Base-by-base conservation (phyloP, 1,140 invertebrate genomes). In the Asbolus verrucosus region DNA sequence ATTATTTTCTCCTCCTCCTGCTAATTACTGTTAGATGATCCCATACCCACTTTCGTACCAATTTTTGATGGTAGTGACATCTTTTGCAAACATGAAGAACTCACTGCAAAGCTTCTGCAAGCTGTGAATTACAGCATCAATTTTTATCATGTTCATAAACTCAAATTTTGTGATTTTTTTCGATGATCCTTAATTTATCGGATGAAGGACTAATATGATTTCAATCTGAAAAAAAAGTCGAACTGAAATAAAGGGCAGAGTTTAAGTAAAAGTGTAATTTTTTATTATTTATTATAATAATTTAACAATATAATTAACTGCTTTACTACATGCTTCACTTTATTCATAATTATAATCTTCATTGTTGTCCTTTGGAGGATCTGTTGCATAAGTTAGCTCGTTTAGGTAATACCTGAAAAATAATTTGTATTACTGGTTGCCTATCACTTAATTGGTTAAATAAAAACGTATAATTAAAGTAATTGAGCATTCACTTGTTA, bases 311-410 rank as follows among this genome's bases (percentile, higher is more conserved):
- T 30, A 30, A 36, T 36, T 36, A 36, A 36, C 6, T 36, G 3
- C 5, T 3, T 2, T 36, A n/a, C 2, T 11, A 6, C 6, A 6
- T 36, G 33, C 6, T 4, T 14, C 4, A 27, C 27, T 27, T 2
- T 54, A 27, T 14, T 54, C 18, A n/a, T n/a, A 27, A 21, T 2
- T 24, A 11, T 54, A 54, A 5, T 54, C 46, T 3, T 82, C 81
- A 18, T 82, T 81, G 71, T 84, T 11, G 46, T 27, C 11, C 46
- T 54, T 83, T 61, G 86, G 85, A 61, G 85, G 84, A 76, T 87
- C 86, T n/a, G 86, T 87, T 46, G 86, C 86, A 73, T 87, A 87
- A 6, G 86, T 87, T 38, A 86, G 78, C 72, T 87, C 86, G 70
- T 87, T 87, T 67, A 87, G 76, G 76, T 86, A 87, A 78, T 85